These are phyloP conservation scores for Erythrocebus patas DNA, from an alignment of 2,113 vertebrate species.

Conservation along the genomic window DNA sequence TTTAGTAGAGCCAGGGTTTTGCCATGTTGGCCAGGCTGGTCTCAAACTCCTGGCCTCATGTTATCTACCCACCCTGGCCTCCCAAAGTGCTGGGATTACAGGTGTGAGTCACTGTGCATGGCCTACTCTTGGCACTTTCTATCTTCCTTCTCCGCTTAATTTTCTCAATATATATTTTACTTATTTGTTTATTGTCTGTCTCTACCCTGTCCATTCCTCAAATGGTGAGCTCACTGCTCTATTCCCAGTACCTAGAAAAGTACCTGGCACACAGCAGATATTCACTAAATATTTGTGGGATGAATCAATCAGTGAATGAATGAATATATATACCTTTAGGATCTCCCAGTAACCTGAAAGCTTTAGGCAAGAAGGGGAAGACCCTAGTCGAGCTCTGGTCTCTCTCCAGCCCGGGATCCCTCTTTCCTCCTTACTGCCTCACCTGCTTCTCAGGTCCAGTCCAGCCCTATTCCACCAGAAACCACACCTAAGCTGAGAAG, in stretches of 20 bases:
- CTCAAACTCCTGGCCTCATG: too few species aligned
- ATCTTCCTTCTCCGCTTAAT: background rate
- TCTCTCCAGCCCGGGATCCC: background rate
- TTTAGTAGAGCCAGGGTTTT: too few species aligned
- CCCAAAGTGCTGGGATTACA: too few species aligned
- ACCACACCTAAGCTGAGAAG: background rate
- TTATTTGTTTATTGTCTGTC: background rate
- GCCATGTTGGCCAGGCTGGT: too few species aligned
- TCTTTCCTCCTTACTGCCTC: background rate
- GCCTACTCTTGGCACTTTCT: background rate
- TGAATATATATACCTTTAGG: background rate
- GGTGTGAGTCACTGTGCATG: too few species aligned
- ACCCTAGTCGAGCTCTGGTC: background rate
- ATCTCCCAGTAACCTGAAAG: background rate
- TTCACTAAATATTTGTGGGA: constrained; percentile 1
- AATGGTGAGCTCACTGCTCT: background rate
- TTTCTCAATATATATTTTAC: background rate
- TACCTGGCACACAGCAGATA: background rate
- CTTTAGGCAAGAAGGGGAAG: background rate
- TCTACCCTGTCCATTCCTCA: background rate
- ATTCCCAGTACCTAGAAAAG: background rate
- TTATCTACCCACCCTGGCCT: too few species aligned
- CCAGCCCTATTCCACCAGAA: background rate
- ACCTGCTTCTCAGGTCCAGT: background rate
- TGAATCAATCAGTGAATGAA: background rate